phyloP scores from a whole-genome alignment of 2,888 invertebrate species.

The Heliconius ismenius region DNA sequence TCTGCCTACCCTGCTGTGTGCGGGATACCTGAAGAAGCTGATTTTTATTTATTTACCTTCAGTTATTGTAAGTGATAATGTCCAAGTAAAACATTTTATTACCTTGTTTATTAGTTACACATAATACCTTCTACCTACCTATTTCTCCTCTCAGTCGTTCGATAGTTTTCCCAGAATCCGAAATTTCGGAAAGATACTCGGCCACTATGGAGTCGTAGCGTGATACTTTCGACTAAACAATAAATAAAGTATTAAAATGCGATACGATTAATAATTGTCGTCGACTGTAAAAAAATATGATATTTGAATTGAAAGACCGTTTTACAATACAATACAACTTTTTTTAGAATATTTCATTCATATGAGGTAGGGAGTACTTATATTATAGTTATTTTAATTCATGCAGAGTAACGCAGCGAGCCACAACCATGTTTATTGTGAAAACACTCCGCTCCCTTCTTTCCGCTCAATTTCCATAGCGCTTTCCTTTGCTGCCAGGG shows the following conservation, averaged over 20 bases:
- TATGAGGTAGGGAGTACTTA: neutral
- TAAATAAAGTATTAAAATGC: neutral
- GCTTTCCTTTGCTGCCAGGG: neutral
- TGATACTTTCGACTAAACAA: constrained; percentile 56
- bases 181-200: constrained; percentile 60
- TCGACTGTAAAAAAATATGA: too few relatives aligned
- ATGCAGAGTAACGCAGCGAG: too few relatives aligned
- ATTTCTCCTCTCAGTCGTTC: constrained; percentile 63
- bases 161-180: constrained; percentile 59
- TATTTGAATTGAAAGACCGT: too few relatives aligned
- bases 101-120: neutral
- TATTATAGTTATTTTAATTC: too few relatives aligned
- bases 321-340: neutral
- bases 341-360: neutral
- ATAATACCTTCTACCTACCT: constrained; percentile 51
- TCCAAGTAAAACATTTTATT: too few relatives aligned
- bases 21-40: too few relatives aligned
- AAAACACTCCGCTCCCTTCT: neutral
- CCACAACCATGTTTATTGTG: neutral
- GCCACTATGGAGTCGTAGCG: constrained; percentile 64
- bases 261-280: too few relatives aligned
- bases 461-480: neutral
- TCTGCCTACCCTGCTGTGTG: too few relatives aligned
- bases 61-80: too few relatives aligned
- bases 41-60: too few relatives aligned